These are phyloP conservation scores for Eumerus sabulonum DNA, from an alignment of 2,888 invertebrate genomes.

Conservation along the genomic window DNA sequence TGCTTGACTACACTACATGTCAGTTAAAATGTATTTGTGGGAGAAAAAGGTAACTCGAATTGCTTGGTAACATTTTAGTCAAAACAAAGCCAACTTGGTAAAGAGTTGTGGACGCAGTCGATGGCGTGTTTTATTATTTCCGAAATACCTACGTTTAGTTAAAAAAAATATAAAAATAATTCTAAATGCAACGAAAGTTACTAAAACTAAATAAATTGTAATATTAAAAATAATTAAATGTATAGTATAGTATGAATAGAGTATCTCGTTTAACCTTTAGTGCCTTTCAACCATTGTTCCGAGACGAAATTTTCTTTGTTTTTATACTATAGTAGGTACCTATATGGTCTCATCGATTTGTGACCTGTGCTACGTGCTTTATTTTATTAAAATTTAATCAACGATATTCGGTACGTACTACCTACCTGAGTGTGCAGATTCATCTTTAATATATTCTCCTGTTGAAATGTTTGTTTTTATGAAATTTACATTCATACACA, in stretches of 20 bases:
- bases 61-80: slow-evolving; percentile 67
- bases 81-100: slow-evolving; percentile 63
- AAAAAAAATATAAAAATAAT: slow-evolving; percentile 25
- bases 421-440: no score
- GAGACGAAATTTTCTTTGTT: no score
- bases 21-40: slow-evolving; percentile 46
- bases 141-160: not conserved
- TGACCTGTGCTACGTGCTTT: no score
- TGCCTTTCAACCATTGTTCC: not conserved
- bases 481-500: no score
- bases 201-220: not conserved
- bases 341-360: no score
- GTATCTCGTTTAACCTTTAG: not conserved
- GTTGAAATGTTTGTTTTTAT: no score
- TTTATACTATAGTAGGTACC: no score
- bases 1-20: slow-evolving; percentile 29
- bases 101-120: slow-evolving; percentile 43
- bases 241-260: no score
- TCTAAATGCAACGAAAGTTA: not conserved
- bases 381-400: no score
- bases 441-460: no score
- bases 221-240: no score
- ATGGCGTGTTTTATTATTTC: slow-evolving; percentile 57
- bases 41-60: slow-evolving; percentile 50
- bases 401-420: no score